Conservation (phyloP, 2,888 invertebrate genomes). For the Mimumesa dahlbomi region DNA sequence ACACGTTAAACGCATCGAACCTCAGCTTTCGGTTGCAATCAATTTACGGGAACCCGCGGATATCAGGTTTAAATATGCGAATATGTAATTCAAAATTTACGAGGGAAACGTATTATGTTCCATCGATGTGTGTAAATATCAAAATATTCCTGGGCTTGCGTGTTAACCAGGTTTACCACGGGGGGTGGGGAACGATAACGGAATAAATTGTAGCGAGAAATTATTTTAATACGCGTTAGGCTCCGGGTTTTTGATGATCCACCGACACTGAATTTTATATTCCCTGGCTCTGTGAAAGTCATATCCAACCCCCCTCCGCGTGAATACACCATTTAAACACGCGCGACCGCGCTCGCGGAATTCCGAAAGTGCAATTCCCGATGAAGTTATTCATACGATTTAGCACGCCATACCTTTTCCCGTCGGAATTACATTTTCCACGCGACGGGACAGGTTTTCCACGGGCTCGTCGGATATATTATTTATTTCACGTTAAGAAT, state of each 20-base stretch:
- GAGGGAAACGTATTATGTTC: background rate
- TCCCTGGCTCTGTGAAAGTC: background rate
- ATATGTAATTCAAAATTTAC: constrained; percentile 28
- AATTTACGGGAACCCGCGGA: constrained; percentile 17
- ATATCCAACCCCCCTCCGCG: too few species aligned
- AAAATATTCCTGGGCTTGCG: background rate
- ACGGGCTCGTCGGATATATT: background rate
- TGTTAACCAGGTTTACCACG: background rate
- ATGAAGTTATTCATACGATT: background rate
- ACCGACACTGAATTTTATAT: constrained; percentile 10
- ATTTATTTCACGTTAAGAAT: too few species aligned
- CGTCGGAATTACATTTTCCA: background rate
- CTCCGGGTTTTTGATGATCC: too few species aligned
- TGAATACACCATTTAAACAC: constrained; percentile 11
- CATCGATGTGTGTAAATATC: background rate
- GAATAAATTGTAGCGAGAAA: background rate
- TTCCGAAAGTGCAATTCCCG: background rate
- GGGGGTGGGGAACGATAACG: background rate
- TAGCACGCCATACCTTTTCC: background rate
- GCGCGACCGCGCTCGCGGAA: background rate
- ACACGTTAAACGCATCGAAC: constrained; percentile 3
- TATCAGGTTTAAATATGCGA: constrained; percentile 14
- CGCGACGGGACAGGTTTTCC: background rate
- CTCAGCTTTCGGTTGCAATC: constrained; percentile 11
- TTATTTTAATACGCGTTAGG: too few species aligned